phyloP scores from a whole-genome alignment of 2,113 vertebrate genomes.

The Lophochroa leadbeateri region DNA sequence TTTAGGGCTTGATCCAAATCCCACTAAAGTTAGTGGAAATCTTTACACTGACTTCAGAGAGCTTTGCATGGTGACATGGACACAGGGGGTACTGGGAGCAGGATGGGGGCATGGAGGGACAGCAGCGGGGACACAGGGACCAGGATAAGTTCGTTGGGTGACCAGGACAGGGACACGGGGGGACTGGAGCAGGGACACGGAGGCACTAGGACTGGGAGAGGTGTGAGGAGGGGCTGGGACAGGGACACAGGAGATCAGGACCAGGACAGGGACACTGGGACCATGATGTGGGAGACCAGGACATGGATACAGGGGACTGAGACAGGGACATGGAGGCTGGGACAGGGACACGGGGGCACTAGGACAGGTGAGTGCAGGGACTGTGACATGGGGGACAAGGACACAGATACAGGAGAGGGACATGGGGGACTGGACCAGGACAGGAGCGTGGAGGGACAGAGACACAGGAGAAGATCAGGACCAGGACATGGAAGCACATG shows the following conservation, averaged over 20 bases:
- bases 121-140: no score
- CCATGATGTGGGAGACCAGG: background rate
- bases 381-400: background rate
- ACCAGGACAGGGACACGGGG: background rate
- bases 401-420: background rate
- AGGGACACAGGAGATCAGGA: background rate
- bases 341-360: background rate
- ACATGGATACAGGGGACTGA: background rate
- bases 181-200: no score
- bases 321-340: background rate
- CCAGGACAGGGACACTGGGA: background rate
- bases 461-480: background rate
- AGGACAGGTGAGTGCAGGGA: background rate
- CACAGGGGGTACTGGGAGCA: no score
- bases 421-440: no score
- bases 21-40: no score
- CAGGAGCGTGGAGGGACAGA: background rate
- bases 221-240: background rate
- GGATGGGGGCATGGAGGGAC: background rate
- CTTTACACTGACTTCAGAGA: no score
- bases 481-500: background rate
- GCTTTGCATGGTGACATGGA: no score
- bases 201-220: no score
- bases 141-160: background rate
- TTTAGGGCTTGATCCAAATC: no score